A percentile compares a stretch with the other conserved stretches of the same genome.
Evolutionary conservation across 1,140 invertebrate species (phyloP).

Genomic region (Drosophila tristis): DNA sequence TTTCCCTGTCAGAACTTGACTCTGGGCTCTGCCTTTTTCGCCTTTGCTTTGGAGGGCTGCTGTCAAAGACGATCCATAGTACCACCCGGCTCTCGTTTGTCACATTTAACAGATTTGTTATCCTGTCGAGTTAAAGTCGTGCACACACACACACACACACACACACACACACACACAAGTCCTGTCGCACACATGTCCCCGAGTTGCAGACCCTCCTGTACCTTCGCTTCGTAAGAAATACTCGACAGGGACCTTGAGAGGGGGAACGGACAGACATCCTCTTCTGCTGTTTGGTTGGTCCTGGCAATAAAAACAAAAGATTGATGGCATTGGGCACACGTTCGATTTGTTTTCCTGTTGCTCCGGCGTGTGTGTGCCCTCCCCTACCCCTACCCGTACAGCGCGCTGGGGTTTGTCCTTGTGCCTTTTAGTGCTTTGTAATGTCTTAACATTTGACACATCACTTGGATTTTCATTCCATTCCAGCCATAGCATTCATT

Average conservation of each 20-base stretch:
- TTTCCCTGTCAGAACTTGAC: conserved; percentile 62
- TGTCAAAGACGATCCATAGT: conserved; percentile 52
- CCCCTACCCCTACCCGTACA: neutral
- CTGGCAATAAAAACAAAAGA: conserved; percentile 82
- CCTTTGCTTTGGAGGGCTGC: conserved; percentile 41
- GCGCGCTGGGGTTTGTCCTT: conserved; percentile 33
- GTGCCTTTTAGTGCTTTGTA: conserved; percentile 82
- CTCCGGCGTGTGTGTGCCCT: conserved; percentile 32
- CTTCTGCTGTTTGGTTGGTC: neutral
- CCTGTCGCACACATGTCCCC: conserved; percentile 43
- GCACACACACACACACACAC: conserved; percentile 73
- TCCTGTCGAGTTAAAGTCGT: conserved; percentile 84
- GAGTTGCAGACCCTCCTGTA: conserved; percentile 15
- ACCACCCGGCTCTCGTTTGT: conserved; percentile 78
- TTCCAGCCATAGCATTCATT: conserved; percentile 20
- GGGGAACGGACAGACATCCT: neutral
- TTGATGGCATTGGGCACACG: conserved; percentile 83
- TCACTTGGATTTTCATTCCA: conserved; percentile 65
- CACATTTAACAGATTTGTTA: conserved; percentile 84
- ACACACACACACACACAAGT: conserved; percentile 20
- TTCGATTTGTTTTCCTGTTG: conserved; percentile 83
- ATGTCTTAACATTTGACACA: conserved; percentile 83
- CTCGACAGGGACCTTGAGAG: conserved; percentile 54
- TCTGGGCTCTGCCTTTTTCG: conserved; percentile 42
- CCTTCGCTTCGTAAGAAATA: conserved; percentile 64